Conservation (phyloP, 2,888 invertebrate species). For the Nipponacmea schrenckii region DNA sequence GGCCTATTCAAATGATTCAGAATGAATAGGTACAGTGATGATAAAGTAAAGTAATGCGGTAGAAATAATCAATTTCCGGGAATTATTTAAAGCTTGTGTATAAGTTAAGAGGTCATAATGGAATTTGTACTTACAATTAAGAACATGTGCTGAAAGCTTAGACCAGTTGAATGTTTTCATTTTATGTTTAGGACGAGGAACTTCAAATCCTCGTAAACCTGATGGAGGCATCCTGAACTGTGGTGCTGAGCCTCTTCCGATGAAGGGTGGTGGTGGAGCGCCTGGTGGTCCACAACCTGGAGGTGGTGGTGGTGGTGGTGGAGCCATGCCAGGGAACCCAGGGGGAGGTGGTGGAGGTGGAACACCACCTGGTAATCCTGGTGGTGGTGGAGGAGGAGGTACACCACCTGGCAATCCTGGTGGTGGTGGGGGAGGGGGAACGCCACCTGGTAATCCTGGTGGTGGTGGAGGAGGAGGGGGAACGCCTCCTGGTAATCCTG, state of each 20-base stretch:
- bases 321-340: conserved; percentile 19
- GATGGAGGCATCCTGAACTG: conserved; percentile 19
- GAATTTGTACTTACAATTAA: conserved; percentile 43
- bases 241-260: conserved; percentile 59
- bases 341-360: conserved; percentile 53
- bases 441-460: conserved; percentile 56
- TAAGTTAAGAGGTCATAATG: too few relatives aligned
- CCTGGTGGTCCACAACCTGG: conserved; percentile 45
- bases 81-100: too few relatives aligned
- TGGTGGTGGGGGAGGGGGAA: conserved; percentile 55
- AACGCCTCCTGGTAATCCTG: conserved; percentile 42
- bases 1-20: too few relatives aligned
- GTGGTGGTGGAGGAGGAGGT: conserved; percentile 64
- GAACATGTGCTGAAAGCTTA: conserved; percentile 79
- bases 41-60: too few relatives aligned
- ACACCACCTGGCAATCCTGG: conserved; percentile 43
- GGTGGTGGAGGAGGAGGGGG: conserved; percentile 64
- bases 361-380: conserved; percentile 53
- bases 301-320: conserved; percentile 53
- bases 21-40: too few relatives aligned
- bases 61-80: too few relatives aligned
- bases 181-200: conserved; percentile 92
- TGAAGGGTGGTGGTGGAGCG: conserved; percentile 38
- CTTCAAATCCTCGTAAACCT: conserved; percentile 65
- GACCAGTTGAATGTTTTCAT: conserved; percentile 99